Conservation (phyloP, 2,113 vertebrate genomes). For the Ivindomyrus marchei region DNA sequence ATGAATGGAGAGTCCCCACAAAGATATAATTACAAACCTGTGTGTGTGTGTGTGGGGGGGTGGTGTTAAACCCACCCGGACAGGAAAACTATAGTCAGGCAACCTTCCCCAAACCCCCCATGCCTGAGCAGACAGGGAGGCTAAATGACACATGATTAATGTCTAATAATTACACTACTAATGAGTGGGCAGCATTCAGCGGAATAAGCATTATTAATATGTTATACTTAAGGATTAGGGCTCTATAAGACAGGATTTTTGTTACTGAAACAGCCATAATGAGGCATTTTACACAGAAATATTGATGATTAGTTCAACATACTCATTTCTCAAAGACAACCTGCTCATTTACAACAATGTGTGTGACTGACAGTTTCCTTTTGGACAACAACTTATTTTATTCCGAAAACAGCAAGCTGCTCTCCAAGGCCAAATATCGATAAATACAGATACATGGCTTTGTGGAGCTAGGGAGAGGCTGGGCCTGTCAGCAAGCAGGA, state of each 20-base stretch:
- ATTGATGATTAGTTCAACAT: background rate
- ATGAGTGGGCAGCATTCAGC: background rate
- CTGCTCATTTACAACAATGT: background rate
- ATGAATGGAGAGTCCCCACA: background rate
- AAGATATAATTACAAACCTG: background rate
- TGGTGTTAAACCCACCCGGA: background rate
- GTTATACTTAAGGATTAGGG: background rate
- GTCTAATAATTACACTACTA: slow-evolving; percentile 2
- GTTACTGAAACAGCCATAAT: background rate
- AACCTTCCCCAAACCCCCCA: background rate
- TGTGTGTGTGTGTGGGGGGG: background rate
- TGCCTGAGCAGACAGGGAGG: background rate
- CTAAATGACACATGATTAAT: background rate
- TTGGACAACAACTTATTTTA: background rate
- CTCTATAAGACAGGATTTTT: background rate
- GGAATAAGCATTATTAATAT: slow-evolving; percentile 4
- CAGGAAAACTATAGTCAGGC: background rate
- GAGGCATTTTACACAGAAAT: background rate
- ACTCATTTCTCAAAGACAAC: background rate
- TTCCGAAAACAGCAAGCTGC: background rate
- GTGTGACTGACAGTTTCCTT: background rate
- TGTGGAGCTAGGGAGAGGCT: background rate
- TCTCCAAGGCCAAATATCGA: background rate
- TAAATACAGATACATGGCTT: background rate
- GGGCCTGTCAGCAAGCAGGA: background rate